phyloP scores from a whole-genome alignment of 2,797 vertebrate genomes.

The Poeciliopsis paucimaculata region DNA sequence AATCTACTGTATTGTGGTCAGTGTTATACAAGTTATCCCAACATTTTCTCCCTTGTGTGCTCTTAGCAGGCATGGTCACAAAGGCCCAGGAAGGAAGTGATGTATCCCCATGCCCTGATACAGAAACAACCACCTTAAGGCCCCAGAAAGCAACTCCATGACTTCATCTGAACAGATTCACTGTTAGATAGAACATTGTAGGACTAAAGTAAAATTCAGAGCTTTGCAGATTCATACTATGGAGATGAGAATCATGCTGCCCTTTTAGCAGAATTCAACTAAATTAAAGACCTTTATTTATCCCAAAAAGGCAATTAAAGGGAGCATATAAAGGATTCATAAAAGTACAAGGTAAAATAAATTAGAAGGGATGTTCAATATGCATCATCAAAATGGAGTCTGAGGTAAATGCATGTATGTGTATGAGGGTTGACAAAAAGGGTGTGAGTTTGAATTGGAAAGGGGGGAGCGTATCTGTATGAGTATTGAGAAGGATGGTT shows the following conservation, averaged over 20 bases:
- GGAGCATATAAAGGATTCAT: too few relatives aligned
- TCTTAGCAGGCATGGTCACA: conserved; percentile 50
- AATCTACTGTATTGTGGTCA: conserved; percentile 10
- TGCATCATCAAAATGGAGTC: too few relatives aligned
- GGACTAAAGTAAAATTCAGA: neutral
- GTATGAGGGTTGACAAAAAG: too few relatives aligned
- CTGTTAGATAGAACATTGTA: conserved; percentile 7
- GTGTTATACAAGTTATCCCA: conserved; percentile 36
- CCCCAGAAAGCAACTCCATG: conserved; percentile 24
- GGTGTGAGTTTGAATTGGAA: too few relatives aligned
- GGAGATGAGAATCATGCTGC: neutral
- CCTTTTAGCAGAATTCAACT: neutral
- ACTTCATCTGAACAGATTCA: conserved; percentile 40
- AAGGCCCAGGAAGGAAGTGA: conserved; percentile 38
- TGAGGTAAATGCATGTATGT: too few relatives aligned
- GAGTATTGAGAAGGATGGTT: too few relatives aligned
- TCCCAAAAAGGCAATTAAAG: too few relatives aligned
- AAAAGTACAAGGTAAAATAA: too few relatives aligned
- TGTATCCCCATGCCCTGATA: conserved; percentile 55
- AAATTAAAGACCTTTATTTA: too few relatives aligned
- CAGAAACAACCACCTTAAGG: conserved; percentile 52
- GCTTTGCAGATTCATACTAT: neutral
- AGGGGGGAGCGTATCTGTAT: too few relatives aligned
- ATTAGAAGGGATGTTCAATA: too few relatives aligned
- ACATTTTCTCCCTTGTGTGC: conserved; percentile 25